Percentiles rank a stretch among this genome's conserved stretches.
Conservation (phyloP, 2,797 vertebrate species). For the Phataginus tetradactyla region DNA sequence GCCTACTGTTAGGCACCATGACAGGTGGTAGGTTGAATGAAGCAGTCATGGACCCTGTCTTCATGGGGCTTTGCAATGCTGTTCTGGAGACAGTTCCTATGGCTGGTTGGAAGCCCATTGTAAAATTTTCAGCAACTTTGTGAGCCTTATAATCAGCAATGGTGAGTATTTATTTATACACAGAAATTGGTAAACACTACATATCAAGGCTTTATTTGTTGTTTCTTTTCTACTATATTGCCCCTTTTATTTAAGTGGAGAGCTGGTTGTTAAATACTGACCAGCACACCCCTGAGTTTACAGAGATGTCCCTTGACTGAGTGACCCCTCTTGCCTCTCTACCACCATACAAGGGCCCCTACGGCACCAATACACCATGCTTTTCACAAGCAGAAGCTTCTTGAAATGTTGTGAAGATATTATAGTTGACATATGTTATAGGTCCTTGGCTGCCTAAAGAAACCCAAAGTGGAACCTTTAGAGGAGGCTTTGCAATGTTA, state of each 20-base stretch:
- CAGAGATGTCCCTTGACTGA: background rate
- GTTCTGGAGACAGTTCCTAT: background rate
- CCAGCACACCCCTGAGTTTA: background rate
- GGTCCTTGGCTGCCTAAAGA: background rate
- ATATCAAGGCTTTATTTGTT: background rate
- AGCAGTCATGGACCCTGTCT: background rate
- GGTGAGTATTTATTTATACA: background rate
- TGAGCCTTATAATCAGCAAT: background rate
- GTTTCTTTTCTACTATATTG: background rate
- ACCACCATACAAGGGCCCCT: background rate
- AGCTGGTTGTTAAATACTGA: background rate
- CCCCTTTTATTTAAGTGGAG: background rate
- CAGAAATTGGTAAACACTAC: background rate
- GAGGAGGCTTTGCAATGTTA: background rate
- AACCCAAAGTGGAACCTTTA: constrained; percentile 1
- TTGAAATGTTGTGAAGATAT: background rate
- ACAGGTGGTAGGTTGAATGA: background rate
- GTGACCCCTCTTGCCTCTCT: background rate
- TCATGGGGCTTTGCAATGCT: background rate
- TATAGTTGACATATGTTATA: background rate
- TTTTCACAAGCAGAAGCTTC: background rate
- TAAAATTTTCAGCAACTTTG: background rate
- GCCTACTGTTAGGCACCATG: background rate
- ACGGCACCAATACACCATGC: background rate
- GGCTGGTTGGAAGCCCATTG: background rate